These are phyloP conservation scores for Spatulosminthurus flaviceps DNA, from an alignment of 2,888 invertebrate species.

Conservation along the genomic window DNA sequence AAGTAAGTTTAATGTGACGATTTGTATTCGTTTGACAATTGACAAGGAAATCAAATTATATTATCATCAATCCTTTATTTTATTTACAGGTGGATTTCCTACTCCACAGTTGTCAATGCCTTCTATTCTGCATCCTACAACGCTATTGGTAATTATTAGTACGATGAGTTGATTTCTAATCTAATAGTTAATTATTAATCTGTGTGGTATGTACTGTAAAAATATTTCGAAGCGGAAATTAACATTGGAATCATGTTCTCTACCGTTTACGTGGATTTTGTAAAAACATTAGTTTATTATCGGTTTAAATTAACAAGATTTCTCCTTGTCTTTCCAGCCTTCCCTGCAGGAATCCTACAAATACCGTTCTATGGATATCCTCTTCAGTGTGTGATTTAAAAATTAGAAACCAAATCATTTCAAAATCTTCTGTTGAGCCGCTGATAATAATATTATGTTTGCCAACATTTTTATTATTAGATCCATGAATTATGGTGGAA, in stretches of 20 bases:
- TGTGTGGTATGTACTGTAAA: no score
- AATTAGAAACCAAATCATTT: no score
- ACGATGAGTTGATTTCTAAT: no score
- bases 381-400: conserved; percentile 57
- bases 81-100: conserved; percentile 59
- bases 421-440: no score
- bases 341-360: conserved; percentile 84
- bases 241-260: no score
- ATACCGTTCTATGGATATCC: conserved; percentile 80
- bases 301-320: not conserved
- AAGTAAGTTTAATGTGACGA: not conserved
- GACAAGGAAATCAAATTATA: not conserved
- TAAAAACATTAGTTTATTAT: no score
- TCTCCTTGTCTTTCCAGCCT: conserved; percentile 71
- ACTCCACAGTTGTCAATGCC: conserved; percentile 84
- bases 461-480: conserved; percentile 35
- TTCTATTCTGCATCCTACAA: conserved; percentile 87
- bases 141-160: conserved; percentile 87
- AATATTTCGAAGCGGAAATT: no score
- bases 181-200: no score
- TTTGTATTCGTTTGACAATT: not conserved
- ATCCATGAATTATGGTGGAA: conserved; percentile 61
- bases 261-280: no score
- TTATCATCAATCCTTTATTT: not conserved
- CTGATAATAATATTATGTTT: no score